A percentile compares a stretch with the other conserved stretches of the same genome.
phyloP scores from a whole-genome alignment of 1,140 invertebrate species.

The Bombus ignitus region DNA sequence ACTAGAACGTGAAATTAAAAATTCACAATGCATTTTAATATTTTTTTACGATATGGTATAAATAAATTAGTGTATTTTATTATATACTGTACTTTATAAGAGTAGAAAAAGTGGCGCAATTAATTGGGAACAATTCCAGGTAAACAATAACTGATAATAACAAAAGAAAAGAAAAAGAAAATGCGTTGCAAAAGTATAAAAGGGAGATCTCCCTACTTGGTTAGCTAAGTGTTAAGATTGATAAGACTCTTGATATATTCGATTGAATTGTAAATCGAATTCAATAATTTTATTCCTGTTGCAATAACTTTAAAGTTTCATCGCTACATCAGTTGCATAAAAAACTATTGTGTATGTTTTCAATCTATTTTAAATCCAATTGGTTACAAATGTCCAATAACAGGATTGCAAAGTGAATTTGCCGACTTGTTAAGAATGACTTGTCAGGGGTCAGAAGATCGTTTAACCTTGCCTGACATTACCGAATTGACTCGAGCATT shows the following conservation, averaged over 20 bases:
- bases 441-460: conserved; percentile 72
- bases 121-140: no score
- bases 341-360: background rate
- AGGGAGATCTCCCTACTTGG: no score
- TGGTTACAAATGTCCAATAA: conserved; percentile 28
- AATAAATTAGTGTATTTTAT: no score
- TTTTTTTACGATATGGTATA: no score
- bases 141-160: no score
- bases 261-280: background rate
- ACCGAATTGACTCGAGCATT: conserved; percentile 78
- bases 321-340: no score
- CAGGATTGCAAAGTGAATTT: conserved; percentile 58
- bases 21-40: no score
- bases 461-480: conserved; percentile 75
- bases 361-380: background rate
- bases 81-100: no score
- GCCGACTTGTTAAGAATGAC: conserved; percentile 57
- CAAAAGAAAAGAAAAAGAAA: no score
- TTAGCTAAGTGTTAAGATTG: background rate
- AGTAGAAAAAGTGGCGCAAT: no score
- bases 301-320: background rate
- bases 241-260: background rate
- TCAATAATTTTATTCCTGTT: background rate
- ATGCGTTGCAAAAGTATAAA: no score
- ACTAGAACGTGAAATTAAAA: no score